Evolutionary conservation across 2,888 invertebrate genomes (phyloP), one percentile per base, ranked within the genome.

Genomic region (Camponotus fellah): DNA sequence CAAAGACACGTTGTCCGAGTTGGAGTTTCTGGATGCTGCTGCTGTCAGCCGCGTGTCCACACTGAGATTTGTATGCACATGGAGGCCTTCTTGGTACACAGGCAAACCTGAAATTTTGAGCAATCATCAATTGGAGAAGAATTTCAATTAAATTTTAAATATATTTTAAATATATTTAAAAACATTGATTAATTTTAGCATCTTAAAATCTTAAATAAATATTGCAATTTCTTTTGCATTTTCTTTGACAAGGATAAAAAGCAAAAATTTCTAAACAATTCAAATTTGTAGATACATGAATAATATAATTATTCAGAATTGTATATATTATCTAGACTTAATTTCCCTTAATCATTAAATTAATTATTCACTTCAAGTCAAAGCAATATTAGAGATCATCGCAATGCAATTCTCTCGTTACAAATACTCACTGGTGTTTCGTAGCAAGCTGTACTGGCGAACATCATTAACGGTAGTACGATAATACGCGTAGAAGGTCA

Each of bases 401-500:
- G 65, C n/a, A 14, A 14, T 40, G 10, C 14, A 40, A 21, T 17
- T 32, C 3, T 17, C 12, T 26, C 26, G n/a, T 26, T n/a, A 26
- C 6, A 56, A 37, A 40, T 68, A 92, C 94, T 94, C 65, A 94
- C 94, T 91, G 83, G 79, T 82, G 66, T 86, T 92, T 66, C 89
- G 89, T 46, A 89, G 86, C 37, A 88, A 79, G 17, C 87, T 83
- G n/a, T 89, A 91, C 49, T 93, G 93, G 66, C 83, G 91, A 40
- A 92, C 83, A 37, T 94, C 92, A 76, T 90, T 91, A 83, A 91
- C 85, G 8, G 93, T 92, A 14, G 93, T 93, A 53, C 93, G 92
- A 84, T 94, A 94, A 83, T 94, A 94, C 3, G 93, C 93, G 79
- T 94, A 94, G 69, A 94, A 92, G 34, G 94, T 94, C 46, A 95